Conservation (phyloP, 2,888 invertebrate genomes). For the Drosophila buzzatii region DNA sequence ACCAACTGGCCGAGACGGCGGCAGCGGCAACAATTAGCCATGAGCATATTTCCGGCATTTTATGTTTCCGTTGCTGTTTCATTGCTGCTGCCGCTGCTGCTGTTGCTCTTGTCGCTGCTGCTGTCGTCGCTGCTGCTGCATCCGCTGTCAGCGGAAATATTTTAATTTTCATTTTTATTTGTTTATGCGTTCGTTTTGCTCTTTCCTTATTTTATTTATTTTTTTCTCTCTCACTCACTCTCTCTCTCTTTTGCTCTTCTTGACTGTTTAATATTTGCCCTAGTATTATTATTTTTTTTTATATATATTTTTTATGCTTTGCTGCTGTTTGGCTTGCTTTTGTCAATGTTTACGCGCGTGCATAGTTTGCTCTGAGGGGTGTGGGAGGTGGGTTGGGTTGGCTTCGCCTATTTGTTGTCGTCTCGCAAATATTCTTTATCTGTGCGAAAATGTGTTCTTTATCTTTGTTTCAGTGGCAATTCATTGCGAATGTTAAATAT, state of each 20-base stretch:
- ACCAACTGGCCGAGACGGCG: slow-evolving; percentile 67
- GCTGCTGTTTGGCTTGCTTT: slow-evolving; percentile 22
- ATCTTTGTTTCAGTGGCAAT: slow-evolving; percentile 51
- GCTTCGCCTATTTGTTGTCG: slow-evolving; percentile 14
- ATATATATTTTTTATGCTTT: neutral
- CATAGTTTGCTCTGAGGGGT: slow-evolving; percentile 9
- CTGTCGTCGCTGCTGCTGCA: slow-evolving; percentile 44
- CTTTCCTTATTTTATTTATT: neutral
- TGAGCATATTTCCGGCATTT: slow-evolving; percentile 83
- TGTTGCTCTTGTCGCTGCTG: slow-evolving; percentile 5
- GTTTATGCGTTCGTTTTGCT: slow-evolving; percentile 35
- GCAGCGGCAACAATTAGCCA: slow-evolving; percentile 81
- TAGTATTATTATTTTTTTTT: neutral
- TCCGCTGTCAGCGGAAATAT: slow-evolving; percentile 76
- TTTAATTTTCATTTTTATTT: slow-evolving; percentile 73
- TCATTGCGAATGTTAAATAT: slow-evolving; percentile 57
- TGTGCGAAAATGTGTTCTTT: slow-evolving; percentile 26
- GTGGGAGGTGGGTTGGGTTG: slow-evolving; percentile 20
- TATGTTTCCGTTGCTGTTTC: slow-evolving; percentile 82
- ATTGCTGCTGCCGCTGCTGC: slow-evolving; percentile 42
- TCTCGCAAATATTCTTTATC: slow-evolving; percentile 14
- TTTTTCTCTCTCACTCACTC: neutral
- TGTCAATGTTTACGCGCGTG: slow-evolving; percentile 52
- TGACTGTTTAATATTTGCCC: slow-evolving; percentile 5
- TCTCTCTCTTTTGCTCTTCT: neutral